Evolutionary conservation across 2,888 invertebrate species (phyloP), one percentile per base, ranked within the genome.

Genomic region (Stramonita haemastoma): DNA sequence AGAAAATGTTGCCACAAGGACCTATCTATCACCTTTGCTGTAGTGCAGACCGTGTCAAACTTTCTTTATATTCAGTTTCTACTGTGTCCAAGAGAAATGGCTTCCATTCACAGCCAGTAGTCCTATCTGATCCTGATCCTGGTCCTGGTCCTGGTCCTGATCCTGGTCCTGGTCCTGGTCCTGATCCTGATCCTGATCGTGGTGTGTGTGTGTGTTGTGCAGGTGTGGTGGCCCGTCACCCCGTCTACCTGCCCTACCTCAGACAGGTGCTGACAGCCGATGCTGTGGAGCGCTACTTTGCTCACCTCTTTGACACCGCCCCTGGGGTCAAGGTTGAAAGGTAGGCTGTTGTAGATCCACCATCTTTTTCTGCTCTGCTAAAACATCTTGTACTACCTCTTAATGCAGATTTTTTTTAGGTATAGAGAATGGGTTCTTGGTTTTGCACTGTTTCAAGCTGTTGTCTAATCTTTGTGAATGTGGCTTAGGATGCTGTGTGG

Each of bases 161-260:
- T n/a, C n/a, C n/a, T 73, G 29, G n/a, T 5, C n/a, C n/a, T n/a
- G 5, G 26, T 13, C n/a, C n/a, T 29, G n/a, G n/a, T 73, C n/a
- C n/a, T n/a, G n/a, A n/a, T n/a, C n/a, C n/a, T 73, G 29, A 73
- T 5, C n/a, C n/a, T n/a, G 5, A 8, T 13, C n/a, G n/a, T 29
- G n/a, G n/a, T 73, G 79, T 32, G 79, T 79, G 79, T 79, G n/a
- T n/a, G 29, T 85, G 85, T 26, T 73, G n/a, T 13, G 66, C 87
- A 95, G 96, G 96, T 90, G 96, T 96, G 34, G 94, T 96, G 84
- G 96, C 96, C 0, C 93, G 96, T 88, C 94, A 96, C 91, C 96
- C 96, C 26, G 93, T 93, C 13, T 95, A 94, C 86, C 94, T 96
- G 86, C 96, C 96, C 5, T 95, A 96, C 89, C 93, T 96, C 29